Evolutionary conservation across 2,888 invertebrate species (phyloP).

Genomic region (Cosmia trapezina): DNA sequence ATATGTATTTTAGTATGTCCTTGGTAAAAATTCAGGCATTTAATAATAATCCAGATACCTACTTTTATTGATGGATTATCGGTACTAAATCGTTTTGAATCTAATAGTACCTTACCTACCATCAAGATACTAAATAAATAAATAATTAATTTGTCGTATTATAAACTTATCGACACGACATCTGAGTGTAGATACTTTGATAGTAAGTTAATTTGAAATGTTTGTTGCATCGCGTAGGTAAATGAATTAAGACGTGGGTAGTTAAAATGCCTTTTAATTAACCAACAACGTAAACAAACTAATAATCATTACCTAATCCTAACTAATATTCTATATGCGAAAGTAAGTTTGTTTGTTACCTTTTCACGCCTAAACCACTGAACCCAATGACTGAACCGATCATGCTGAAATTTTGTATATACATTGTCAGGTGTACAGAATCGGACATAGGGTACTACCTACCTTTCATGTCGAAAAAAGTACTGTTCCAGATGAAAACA

Average conservation of each 20-base stretch:
- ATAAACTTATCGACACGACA: slow-evolving; percentile 37
- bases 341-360: too few relatives aligned
- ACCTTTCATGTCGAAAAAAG: too few relatives aligned
- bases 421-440: too few relatives aligned
- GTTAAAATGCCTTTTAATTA: slow-evolving; percentile 4
- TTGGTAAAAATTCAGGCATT: slow-evolving; percentile 1
- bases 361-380: too few relatives aligned
- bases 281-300: neutral
- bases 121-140: slow-evolving; percentile 21
- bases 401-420: too few relatives aligned
- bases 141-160: slow-evolving; percentile 40
- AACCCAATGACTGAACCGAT: too few relatives aligned
- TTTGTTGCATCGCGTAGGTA: slow-evolving; percentile 13
- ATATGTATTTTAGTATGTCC: slow-evolving; percentile 3
- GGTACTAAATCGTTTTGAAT: neutral
- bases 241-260: neutral
- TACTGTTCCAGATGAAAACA: too few relatives aligned
- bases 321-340: too few relatives aligned
- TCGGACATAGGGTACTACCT: too few relatives aligned
- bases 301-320: too few relatives aligned
- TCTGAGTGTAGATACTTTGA: slow-evolving; percentile 37
- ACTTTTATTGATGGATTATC: slow-evolving; percentile 3
- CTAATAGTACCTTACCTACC: neutral
- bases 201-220: slow-evolving; percentile 17
- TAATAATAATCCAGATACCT: neutral